Percentiles rank a stretch among this genome's conserved stretches.
These are phyloP conservation scores for Paratrypauchen microcephalus DNA, from an alignment of 2,797 vertebrate species.

Conservation along the genomic window DNA sequence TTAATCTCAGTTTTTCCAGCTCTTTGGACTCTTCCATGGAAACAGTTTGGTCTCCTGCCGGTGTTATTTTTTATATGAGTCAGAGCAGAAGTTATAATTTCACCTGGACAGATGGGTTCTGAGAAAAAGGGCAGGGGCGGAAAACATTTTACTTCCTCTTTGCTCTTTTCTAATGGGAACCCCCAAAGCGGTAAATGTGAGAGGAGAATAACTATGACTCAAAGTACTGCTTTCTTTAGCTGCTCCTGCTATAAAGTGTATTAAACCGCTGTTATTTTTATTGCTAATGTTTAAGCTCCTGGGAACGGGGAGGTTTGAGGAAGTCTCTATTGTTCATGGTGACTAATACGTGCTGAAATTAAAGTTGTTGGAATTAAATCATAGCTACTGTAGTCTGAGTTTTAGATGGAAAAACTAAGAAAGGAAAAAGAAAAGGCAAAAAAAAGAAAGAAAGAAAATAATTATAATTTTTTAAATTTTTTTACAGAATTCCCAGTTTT, in stretches of 20 bases:
- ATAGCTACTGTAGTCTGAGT: background rate
- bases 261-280: constrained; percentile 6
- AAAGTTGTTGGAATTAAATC: constrained; percentile 16
- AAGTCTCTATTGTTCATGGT: constrained; percentile 47
- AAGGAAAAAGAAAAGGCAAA: background rate
- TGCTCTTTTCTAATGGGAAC: constrained; percentile 52
- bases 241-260: constrained; percentile 11
- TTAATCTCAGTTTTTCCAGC: background rate
- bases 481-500: background rate
- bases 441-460: too few relatives aligned
- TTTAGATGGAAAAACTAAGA: background rate
- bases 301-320: constrained; percentile 32
- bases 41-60: constrained; percentile 2
- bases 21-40: constrained; percentile 5
- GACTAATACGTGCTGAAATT: constrained; percentile 18
- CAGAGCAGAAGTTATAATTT: constrained; percentile 52
- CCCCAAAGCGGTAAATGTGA: constrained; percentile 20
- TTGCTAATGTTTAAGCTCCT: constrained; percentile 8
- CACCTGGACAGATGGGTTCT: constrained; percentile 19
- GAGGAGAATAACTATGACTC: constrained; percentile 58
- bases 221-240: constrained; percentile 49
- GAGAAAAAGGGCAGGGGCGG: constrained; percentile 61
- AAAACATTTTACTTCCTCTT: constrained; percentile 34
- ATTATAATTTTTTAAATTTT: too few relatives aligned
- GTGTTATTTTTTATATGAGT: constrained; percentile 44